A percentile compares a stretch with the other conserved stretches of the same genome.
phyloP scores from a whole-genome alignment of 2,797 vertebrate genomes.

The Rhynchonycteris naso region DNA sequence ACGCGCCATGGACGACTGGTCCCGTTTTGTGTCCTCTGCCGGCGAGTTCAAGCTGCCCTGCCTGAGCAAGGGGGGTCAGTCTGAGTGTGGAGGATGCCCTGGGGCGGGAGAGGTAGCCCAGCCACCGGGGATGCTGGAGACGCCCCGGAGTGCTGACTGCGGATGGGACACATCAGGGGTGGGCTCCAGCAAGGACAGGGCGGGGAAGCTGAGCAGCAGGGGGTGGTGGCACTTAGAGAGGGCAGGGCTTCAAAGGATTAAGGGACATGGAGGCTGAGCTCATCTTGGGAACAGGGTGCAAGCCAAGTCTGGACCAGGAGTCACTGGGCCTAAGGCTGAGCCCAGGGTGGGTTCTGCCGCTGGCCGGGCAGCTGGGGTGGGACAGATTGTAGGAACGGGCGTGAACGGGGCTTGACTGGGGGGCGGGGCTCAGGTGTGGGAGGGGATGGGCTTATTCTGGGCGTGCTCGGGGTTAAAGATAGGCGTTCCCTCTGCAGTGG shows the following conservation, averaged over 20 bases:
- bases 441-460: neutral
- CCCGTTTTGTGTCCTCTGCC: conserved; percentile 63
- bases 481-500: conserved; percentile 54
- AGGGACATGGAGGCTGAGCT: neutral
- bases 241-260: accelerated
- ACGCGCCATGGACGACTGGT: conserved; percentile 77
- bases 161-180: accelerated
- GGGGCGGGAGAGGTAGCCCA: neutral
- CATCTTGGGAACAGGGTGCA: neutral
- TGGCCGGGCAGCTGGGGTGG: accelerated
- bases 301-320: neutral
- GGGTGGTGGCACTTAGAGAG: neutral
- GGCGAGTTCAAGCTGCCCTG: conserved; percentile 74
- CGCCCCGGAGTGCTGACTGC: neutral
- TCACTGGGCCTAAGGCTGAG: neutral
- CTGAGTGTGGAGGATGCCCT: accelerated
- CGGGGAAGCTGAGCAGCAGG: no score
- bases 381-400: accelerated
- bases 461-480: accelerated
- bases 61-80: conserved; percentile 64
- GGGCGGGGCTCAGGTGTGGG: neutral
- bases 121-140: neutral
- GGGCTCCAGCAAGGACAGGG: accelerated
- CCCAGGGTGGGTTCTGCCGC: neutral
- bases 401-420: neutral